phyloP scores from a whole-genome alignment of 2,797 vertebrate species.

The Psittacula echo region DNA sequence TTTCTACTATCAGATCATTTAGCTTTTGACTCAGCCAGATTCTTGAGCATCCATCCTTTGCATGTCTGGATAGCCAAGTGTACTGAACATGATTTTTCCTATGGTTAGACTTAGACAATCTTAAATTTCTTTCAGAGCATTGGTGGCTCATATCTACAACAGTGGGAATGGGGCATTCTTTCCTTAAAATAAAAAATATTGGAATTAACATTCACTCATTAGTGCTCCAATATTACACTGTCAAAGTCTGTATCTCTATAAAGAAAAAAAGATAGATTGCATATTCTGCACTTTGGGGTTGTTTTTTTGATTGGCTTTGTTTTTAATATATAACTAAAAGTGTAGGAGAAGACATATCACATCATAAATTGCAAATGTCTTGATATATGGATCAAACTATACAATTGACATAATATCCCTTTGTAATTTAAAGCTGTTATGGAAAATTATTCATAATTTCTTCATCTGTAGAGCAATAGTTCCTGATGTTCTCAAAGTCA shows the following conservation, averaged over 20 bases:
- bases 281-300: not conserved
- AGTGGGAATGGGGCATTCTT: not conserved
- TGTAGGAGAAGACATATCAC: rapidly evolving
- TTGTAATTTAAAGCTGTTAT: not conserved
- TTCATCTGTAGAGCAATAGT: not conserved
- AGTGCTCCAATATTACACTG: not conserved
- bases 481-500: not conserved
- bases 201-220: not conserved
- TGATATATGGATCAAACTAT: not conserved
- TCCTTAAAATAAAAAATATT: not conserved
- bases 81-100: not conserved
- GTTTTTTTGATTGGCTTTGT: rapidly evolving
- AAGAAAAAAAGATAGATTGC: not conserved
- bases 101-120: not conserved
- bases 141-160: not conserved
- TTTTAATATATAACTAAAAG: not conserved
- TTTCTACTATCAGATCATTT: not conserved
- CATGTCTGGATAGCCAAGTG: not conserved
- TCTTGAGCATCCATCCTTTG: not conserved
- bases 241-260: not conserved
- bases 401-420: not conserved
- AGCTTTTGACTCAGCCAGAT: not conserved
- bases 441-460: not conserved
- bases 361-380: not conserved
- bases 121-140: not conserved